Evolutionary conservation across 2,888 invertebrate species (phyloP).

Genomic region (Torymus auratus): DNA sequence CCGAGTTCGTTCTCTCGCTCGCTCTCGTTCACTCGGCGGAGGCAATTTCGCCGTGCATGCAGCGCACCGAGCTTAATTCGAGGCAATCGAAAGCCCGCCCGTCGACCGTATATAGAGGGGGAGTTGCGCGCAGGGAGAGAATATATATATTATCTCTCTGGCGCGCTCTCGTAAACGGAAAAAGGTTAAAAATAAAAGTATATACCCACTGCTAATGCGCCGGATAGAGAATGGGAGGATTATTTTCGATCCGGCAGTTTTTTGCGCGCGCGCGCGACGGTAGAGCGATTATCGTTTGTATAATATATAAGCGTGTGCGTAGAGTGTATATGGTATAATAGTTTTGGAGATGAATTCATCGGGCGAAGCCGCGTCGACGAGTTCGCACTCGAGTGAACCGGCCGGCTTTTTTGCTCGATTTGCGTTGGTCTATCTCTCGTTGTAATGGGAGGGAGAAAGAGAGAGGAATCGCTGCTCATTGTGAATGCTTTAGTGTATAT

Average conservation of each 20-base stretch:
- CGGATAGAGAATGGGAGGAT: no score
- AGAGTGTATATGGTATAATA: slow-evolving; percentile 14
- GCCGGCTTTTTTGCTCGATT: slow-evolving; percentile 16
- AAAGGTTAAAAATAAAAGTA: no score
- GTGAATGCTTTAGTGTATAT: neutral
- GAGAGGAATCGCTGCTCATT: neutral
- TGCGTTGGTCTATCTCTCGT: slow-evolving; percentile 23
- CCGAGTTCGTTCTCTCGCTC: slow-evolving; percentile 28
- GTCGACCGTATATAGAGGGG: neutral
- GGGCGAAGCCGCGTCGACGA: slow-evolving; percentile 10
- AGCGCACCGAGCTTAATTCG: slow-evolving; percentile 42
- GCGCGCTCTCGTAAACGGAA: no score
- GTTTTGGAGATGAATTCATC: slow-evolving; percentile 47
- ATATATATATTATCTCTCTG: neutral
- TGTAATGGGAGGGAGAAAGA: neutral
- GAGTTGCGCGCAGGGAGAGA: neutral
- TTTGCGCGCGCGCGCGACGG: no score
- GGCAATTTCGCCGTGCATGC: slow-evolving; percentile 37
- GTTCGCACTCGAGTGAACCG: slow-evolving; percentile 14
- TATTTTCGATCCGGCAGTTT: no score
- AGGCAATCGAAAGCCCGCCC: slow-evolving; percentile 39
- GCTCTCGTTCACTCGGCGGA: slow-evolving; percentile 3
- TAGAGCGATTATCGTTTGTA: no score
- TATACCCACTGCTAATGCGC: no score
- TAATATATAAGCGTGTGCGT: no score